Evolutionary conservation across 2,888 invertebrate species (phyloP), one percentile per base, ranked within the genome.

Genomic region (Lordiphosa fenestrarum): DNA sequence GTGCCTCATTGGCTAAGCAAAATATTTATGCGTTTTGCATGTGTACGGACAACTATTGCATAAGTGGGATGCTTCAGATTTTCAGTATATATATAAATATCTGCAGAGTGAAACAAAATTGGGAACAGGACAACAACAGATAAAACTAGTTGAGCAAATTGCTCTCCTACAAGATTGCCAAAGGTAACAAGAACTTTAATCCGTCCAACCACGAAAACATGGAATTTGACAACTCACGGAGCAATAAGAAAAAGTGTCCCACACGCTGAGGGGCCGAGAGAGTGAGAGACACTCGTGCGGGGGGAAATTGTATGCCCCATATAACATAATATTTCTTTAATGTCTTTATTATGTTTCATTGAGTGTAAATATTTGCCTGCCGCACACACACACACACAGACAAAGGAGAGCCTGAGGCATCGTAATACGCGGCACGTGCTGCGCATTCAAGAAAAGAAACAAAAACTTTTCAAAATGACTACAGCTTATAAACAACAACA

Each of bases 261-360:
- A 50, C 62, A 47, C 44, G 51, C 19, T 9, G 46, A 15, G 15
- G 7, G 12, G 33, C 13, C 6, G 10, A 23, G 47, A 30, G 41
- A 48, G 15, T 6, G 46, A 9, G n/a, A 9, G 61, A 10, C 23
- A 25, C 6, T 15, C 44, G 33, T 30, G 3, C 9, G 30, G 30
- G 30, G 30, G 30, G 30, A 15, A 30, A 30, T 30, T 13, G 62
- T 66, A 51, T 61, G 50, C 51, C 47, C 59, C 80, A 60, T 55
- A 71, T 57, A 76, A 66, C 62, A 59, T 70, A 61, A 81, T 77
- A 81, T 67, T 84, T 80, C 76, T 85, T 80, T 81, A 81, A 81
- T 81, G 85, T 73, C 85, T 85, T 85, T 85, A 85, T 81, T 85
- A 83, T 81, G 81, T 81, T 84, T 56, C 84, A 81, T 81, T 80